These are phyloP conservation scores for Araneus ventricosus DNA, from an alignment of 1,140 invertebrate species.

Conservation along the genomic window DNA sequence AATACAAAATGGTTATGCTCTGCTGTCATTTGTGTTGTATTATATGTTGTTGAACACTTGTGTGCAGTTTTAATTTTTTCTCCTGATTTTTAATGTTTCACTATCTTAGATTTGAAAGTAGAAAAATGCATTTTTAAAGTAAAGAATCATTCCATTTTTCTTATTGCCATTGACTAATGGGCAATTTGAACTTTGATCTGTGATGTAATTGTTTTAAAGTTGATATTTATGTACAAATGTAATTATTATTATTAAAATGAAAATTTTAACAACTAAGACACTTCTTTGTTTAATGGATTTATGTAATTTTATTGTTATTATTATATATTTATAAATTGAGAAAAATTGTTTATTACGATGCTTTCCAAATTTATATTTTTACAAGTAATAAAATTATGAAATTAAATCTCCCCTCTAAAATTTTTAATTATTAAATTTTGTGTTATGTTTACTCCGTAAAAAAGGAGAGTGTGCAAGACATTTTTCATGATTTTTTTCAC, in stretches of 20 bases:
- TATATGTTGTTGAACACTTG: not conserved
- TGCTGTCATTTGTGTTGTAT: not conserved
- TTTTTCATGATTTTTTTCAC: not conserved
- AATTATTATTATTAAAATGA: not conserved
- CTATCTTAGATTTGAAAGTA: not conserved
- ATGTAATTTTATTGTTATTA: not conserved
- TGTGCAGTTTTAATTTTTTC: not conserved
- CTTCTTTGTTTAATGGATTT: not conserved
- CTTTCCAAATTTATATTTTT: not conserved
- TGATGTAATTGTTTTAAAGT: not conserved
- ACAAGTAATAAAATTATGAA: not conserved
- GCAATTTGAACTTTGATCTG: constrained; percentile 2
- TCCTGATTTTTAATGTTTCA: too few species aligned
- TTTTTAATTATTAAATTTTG: not conserved
- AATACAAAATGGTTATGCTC: not conserved
- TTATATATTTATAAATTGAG: not conserved
- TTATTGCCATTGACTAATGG: not conserved
- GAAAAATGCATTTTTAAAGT: not conserved
- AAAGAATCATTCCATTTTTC: not conserved
- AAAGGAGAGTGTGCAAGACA: not conserved
- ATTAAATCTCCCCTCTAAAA: not conserved
- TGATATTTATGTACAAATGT: not conserved
- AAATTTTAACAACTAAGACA: not conserved
- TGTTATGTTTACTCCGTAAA: not conserved
- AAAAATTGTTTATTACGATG: not conserved